phyloP scores from a whole-genome alignment of 2,113 vertebrate genomes.

The Colius striatus region DNA sequence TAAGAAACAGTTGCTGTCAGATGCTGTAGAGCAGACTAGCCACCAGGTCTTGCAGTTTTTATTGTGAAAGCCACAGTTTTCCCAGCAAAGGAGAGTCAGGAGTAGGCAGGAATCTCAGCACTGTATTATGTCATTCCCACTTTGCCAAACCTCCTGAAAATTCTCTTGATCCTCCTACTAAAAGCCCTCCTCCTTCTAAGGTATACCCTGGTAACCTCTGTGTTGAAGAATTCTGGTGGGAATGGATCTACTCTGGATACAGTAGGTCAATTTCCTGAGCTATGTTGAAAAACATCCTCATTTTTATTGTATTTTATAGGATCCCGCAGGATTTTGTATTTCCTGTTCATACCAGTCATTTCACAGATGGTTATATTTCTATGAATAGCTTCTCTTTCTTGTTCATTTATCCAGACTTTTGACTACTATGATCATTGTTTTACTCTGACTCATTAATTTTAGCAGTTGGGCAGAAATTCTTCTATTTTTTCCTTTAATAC shows the following conservation, averaged over 20 bases:
- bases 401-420: background rate
- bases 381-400: background rate
- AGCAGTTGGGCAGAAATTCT: background rate
- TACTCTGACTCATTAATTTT: background rate
- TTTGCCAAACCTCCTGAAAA: background rate
- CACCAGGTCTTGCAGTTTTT: background rate
- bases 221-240: too few relatives aligned
- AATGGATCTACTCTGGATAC: background rate
- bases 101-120: background rate
- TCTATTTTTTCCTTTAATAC: background rate
- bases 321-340: background rate
- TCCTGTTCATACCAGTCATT: background rate
- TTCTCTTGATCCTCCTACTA: background rate
- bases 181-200: too few relatives aligned
- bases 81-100: background rate
- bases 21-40: background rate
- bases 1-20: background rate
- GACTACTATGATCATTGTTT: background rate
- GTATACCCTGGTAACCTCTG: too few relatives aligned
- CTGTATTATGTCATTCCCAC: background rate
- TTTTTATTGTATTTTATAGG: background rate
- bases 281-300: background rate
- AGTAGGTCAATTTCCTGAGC: background rate
- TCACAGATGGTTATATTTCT: background rate
- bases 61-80: background rate